A percentile compares a stretch with the other conserved stretches of the same genome.
phyloP scores from a whole-genome alignment of 2,797 vertebrate genomes.

The Lates japonicus region DNA sequence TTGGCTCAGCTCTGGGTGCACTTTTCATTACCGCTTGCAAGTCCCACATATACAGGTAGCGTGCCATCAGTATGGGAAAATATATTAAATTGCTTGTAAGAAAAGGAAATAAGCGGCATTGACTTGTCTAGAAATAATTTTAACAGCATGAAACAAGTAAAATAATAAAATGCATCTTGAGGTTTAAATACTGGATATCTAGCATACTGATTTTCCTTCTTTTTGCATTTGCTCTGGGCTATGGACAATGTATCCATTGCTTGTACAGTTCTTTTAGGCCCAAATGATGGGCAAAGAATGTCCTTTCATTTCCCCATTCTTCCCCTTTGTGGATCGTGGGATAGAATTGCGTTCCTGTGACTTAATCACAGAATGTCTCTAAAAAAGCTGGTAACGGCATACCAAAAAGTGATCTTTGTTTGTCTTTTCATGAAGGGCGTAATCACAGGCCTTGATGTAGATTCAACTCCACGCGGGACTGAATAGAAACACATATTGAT shows the following conservation, averaged over 20 bases:
- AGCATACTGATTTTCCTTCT: neutral
- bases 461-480: conserved; percentile 49
- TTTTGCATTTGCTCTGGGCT: neutral
- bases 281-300: neutral
- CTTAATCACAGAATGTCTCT: conserved; percentile 1
- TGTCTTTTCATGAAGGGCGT: conserved; percentile 34
- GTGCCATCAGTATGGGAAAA: neutral
- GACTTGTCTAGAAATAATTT: neutral
- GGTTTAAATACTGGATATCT: neutral
- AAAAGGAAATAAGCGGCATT: conserved; percentile 6
- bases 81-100: conserved; percentile 7
- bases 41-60: conserved; percentile 16
- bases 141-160: neutral
- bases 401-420: conserved; percentile 48
- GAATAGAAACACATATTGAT: conserved; percentile 21
- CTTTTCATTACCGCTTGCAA: conserved; percentile 44
- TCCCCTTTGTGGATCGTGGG: neutral
- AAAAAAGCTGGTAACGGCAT: conserved; percentile 17
- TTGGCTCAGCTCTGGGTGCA: conserved; percentile 43
- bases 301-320: neutral
- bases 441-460: conserved; percentile 36
- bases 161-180: neutral
- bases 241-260: neutral
- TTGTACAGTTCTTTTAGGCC: neutral
- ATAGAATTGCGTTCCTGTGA: neutral